These are phyloP conservation scores for Stomatorhinus walkeri DNA, from an alignment of 2,797 vertebrate genomes.

Conservation along the genomic window DNA sequence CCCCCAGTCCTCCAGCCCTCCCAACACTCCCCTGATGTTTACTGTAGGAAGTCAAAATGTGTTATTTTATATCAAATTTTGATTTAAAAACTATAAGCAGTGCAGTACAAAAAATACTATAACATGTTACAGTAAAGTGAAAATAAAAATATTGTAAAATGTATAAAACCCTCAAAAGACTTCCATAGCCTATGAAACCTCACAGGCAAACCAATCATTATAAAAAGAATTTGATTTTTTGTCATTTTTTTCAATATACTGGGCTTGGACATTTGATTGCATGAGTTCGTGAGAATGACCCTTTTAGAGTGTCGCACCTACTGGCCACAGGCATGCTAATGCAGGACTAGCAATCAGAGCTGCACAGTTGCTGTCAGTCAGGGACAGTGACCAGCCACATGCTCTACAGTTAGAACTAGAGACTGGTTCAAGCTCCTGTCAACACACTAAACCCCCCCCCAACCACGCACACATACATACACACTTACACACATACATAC, in stretches of 20 bases:
- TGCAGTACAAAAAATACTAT: background rate
- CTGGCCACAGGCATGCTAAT: background rate
- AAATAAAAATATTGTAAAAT: background rate
- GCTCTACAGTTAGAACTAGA: background rate
- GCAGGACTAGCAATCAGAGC: background rate
- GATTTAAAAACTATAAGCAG: background rate
- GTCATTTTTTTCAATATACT: background rate
- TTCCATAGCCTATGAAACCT: background rate
- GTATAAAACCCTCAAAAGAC: background rate
- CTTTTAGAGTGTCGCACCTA: background rate
- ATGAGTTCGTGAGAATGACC: background rate
- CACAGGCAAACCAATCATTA: background rate
- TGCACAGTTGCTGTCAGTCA: background rate
- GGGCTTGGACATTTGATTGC: background rate
- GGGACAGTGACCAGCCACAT: background rate
- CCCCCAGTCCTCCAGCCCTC: background rate
- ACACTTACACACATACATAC: background rate
- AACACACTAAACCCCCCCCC: background rate
- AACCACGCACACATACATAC: background rate
- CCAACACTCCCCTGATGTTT: background rate
- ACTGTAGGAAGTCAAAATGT: background rate
- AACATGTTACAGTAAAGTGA: background rate
- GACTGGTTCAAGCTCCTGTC: background rate
- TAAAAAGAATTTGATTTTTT: background rate
- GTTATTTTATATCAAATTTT: background rate